phyloP scores from a whole-genome alignment of 2,888 invertebrate species.

The Epinotia brunnichana region DNA sequence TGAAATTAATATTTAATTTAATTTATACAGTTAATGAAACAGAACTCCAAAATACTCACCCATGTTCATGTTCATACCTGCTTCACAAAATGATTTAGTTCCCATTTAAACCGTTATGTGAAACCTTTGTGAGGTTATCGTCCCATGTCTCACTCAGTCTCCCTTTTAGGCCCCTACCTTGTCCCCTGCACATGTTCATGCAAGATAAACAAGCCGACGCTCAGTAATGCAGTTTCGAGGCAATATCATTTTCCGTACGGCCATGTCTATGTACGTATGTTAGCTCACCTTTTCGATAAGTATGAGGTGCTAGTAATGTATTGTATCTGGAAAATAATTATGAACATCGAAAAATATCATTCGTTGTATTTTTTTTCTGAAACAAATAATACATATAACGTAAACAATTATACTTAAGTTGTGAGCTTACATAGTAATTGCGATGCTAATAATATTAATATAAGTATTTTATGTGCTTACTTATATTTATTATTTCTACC shows the following conservation, averaged over 20 bases:
- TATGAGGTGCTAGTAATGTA: background rate
- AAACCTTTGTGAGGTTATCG: background rate
- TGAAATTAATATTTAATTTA: background rate
- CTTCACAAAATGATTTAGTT: background rate
- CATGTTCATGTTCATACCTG: too few species aligned
- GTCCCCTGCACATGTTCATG: background rate
- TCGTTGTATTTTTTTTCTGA: too few species aligned
- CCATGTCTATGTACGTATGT: background rate
- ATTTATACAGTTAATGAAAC: too few species aligned
- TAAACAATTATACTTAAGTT: background rate
- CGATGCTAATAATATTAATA: too few species aligned
- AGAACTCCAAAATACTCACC: background rate
- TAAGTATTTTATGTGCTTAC: too few species aligned
- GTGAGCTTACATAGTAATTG: too few species aligned
- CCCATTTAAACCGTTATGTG: background rate
- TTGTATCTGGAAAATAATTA: background rate
- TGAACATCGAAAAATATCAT: too few species aligned
- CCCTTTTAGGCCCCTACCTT: background rate
- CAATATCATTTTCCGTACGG: slow-evolving; percentile 26
- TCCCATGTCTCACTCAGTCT: slow-evolving; percentile 10
- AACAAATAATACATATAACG: background rate
- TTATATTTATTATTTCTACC: too few species aligned
- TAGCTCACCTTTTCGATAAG: background rate
- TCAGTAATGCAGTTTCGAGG: slow-evolving; percentile 31
- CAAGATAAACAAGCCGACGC: slow-evolving; percentile 24